Percentiles rank a stretch among this genome's conserved stretches.
phyloP scores from a whole-genome alignment of 2,797 vertebrate species.

The Naso thynnoides region DNA sequence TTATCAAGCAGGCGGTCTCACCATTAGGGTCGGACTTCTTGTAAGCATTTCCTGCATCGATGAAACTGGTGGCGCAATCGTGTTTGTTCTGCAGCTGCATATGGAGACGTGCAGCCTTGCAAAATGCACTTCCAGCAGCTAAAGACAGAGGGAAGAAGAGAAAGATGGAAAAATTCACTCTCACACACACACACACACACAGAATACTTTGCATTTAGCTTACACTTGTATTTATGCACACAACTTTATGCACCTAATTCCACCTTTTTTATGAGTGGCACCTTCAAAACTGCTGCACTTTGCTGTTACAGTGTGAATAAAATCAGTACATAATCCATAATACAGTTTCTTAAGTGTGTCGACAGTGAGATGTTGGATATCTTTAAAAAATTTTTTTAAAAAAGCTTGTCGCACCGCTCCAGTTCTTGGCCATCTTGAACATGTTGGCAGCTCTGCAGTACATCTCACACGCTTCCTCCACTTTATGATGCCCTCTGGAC shows the following conservation, averaged over 20 bases:
- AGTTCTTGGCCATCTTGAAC: constrained; percentile 99
- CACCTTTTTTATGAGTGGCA: constrained; percentile 13
- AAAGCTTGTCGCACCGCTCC: constrained; percentile 89
- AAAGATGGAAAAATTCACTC: not conserved
- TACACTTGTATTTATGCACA: constrained; percentile 33
- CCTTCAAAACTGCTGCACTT: constrained; percentile 35
- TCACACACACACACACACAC: not conserved
- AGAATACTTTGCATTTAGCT: constrained; percentile 3
- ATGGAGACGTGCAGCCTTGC: constrained; percentile 95
- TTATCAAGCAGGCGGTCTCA: constrained; percentile 67
- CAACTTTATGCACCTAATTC: constrained; percentile 44
- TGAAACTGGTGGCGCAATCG: constrained; percentile 95
- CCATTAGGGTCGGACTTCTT: constrained; percentile 98
- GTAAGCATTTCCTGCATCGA: constrained; percentile 97
- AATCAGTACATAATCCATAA: constrained; percentile 10
- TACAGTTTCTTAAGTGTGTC: constrained; percentile 8
- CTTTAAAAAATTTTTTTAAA: constrained; percentile 13
- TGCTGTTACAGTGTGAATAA: constrained; percentile 32
- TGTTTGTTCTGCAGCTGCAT: constrained; percentile 99
- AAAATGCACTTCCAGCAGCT: constrained; percentile 96
- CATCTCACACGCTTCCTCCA: constrained; percentile 99
- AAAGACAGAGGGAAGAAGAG: constrained; percentile 13
- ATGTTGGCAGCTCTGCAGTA: constrained; percentile 99
- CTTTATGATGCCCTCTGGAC: constrained; percentile 92
- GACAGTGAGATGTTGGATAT: constrained; percentile 11